Evolutionary conservation across 2,888 invertebrate genomes (phyloP).

Genomic region (Oxyteleia sp.): DNA sequence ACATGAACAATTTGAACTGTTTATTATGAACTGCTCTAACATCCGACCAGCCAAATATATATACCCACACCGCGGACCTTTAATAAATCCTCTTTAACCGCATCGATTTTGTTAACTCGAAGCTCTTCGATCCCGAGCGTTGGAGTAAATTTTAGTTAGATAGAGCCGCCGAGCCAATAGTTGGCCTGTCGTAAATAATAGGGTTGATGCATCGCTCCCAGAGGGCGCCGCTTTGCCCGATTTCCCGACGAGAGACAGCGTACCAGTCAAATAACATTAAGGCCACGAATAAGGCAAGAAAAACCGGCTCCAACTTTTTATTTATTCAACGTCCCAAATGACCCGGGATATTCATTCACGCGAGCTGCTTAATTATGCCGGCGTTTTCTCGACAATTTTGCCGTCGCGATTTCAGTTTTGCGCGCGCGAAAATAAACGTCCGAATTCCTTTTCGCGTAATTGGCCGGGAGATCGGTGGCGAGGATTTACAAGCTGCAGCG

Average conservation of each 20-base stretch:
- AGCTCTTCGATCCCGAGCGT: conserved; percentile 56
- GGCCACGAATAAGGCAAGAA: conserved; percentile 17
- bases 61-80: conserved; percentile 19
- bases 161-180: conserved; percentile 79
- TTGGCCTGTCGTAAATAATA: conserved; percentile 82
- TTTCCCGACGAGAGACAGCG: conserved; percentile 70
- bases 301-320: conserved; percentile 39
- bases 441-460: conserved; percentile 63
- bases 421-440: conserved; percentile 48
- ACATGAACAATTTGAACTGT: no score
- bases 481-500: conserved; percentile 68
- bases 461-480: conserved; percentile 58
- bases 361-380: background rate
- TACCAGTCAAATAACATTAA: conserved; percentile 50
- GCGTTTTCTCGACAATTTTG: background rate
- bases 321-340: conserved; percentile 59
- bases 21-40: no score
- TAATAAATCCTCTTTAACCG: conserved; percentile 71
- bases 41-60: background rate
- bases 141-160: conserved; percentile 84
- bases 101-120: conserved; percentile 71
- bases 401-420: conserved; percentile 17
- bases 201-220: conserved; percentile 85
- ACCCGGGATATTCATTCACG: conserved; percentile 16
- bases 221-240: conserved; percentile 76